Conservation (phyloP, 1,140 invertebrate species). For the Zaprionus ornatus region DNA sequence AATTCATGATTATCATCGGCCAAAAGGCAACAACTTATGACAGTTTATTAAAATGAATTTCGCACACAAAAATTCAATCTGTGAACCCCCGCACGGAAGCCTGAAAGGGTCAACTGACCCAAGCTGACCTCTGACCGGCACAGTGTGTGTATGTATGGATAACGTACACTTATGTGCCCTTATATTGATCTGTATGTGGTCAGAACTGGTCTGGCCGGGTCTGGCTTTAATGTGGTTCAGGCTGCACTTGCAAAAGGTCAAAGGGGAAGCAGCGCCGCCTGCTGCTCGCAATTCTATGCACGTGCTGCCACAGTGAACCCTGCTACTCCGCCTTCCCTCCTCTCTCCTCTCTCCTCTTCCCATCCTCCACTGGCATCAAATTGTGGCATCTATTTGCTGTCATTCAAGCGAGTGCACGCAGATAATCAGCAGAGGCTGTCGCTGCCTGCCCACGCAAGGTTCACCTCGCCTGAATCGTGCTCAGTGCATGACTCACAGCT, state of each 20-base stretch:
- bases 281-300: slow-evolving; percentile 60
- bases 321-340: too few species aligned
- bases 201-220: not conserved
- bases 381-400: slow-evolving; percentile 29
- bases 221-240: not conserved
- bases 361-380: not conserved
- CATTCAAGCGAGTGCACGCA: slow-evolving; percentile 13
- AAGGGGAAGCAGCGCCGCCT: slow-evolving; percentile 27
- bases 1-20: slow-evolving; percentile 66
- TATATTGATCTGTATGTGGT: slow-evolving; percentile 11
- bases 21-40: slow-evolving; percentile 59
- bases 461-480: not conserved
- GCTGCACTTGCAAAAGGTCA: slow-evolving; percentile 6
- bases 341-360: not conserved
- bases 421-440: slow-evolving; percentile 6
- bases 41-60: slow-evolving; percentile 77
- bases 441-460: slow-evolving; percentile 33
- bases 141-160: not conserved
- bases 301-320: slow-evolving; percentile 33
- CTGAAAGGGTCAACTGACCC: slow-evolving; percentile 24
- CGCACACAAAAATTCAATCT: slow-evolving; percentile 69
- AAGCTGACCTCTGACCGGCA: not conserved
- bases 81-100: not conserved
- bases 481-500: not conserved
- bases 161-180: not conserved